Evolutionary conservation across 2,888 invertebrate genomes (phyloP).

Genomic region (Chymomyza procnemis): DNA sequence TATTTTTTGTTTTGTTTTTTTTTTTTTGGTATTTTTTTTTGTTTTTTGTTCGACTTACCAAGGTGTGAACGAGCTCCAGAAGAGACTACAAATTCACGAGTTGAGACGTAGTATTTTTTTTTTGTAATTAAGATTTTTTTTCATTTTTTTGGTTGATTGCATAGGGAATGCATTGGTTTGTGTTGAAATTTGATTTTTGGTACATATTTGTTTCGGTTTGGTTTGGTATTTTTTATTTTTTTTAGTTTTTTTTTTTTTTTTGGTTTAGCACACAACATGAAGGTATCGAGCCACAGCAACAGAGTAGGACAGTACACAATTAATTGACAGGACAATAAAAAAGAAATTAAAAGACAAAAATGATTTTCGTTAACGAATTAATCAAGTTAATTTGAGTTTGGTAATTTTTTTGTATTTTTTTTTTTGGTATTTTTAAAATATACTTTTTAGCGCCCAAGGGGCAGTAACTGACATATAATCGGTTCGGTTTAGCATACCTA

Average conservation of each 20-base stretch:
- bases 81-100: conserved; percentile 87
- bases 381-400: conserved; percentile 57
- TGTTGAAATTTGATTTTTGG: conserved; percentile 48
- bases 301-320: conserved; percentile 78
- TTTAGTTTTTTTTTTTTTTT: conserved; percentile 40
- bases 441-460: conserved; percentile 21
- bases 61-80: conserved; percentile 99
- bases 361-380: conserved; percentile 74
- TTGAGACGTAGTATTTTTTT: conserved; percentile 56
- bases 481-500: conserved; percentile 55
- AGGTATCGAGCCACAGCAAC: conserved; percentile 79
- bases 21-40: conserved; percentile 43
- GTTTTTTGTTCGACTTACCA: conserved; percentile 91
- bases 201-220: conserved; percentile 40
- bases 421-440: conserved; percentile 13
- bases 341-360: conserved; percentile 78
- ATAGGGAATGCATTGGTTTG: conserved; percentile 56
- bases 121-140: conserved; percentile 47
- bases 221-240: conserved; percentile 32
- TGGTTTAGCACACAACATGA: conserved; percentile 77
- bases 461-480: conserved; percentile 2
- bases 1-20: conserved; percentile 26
- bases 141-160: conserved; percentile 35
- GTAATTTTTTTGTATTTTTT: conserved; percentile 46
- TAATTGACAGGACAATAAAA: conserved; percentile 78